phyloP scores from a whole-genome alignment of 2,888 invertebrate species.

The Podotricha telesiphe region DNA sequence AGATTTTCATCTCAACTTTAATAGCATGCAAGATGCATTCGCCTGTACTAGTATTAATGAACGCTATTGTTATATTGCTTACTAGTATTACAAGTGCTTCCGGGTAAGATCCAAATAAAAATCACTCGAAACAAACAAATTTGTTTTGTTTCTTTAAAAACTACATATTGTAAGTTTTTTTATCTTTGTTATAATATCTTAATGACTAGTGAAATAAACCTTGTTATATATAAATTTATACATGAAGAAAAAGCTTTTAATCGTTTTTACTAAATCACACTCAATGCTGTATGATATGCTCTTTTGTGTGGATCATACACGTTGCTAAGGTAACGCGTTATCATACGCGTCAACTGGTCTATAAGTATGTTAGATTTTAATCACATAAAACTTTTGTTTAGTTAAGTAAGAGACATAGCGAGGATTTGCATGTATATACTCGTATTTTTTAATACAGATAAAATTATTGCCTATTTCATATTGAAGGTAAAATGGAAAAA shows the following conservation, averaged over 20 bases:
- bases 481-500: neutral
- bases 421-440: neutral
- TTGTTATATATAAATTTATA: too few relatives aligned
- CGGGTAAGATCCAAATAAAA: conserved; percentile 11
- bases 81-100: conserved; percentile 5
- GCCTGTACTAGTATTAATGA: conserved; percentile 19
- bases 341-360: too few relatives aligned
- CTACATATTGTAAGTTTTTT: neutral
- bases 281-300: too few relatives aligned
- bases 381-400: neutral
- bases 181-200: neutral
- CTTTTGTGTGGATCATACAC: too few relatives aligned
- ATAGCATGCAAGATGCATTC: conserved; percentile 35
- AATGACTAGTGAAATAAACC: too few relatives aligned
- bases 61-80: conserved; percentile 14
- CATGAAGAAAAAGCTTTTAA: too few relatives aligned
- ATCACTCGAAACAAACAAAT: conserved; percentile 5
- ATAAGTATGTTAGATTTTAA: too few relatives aligned
- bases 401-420: neutral
- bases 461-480: neutral
- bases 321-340: too few relatives aligned
- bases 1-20: conserved; percentile 41
- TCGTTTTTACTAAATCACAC: too few relatives aligned
- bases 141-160: neutral
- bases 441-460: too few relatives aligned